Conservation (phyloP, 2,797 vertebrate species). For the Macrochelys suwanniensis region DNA sequence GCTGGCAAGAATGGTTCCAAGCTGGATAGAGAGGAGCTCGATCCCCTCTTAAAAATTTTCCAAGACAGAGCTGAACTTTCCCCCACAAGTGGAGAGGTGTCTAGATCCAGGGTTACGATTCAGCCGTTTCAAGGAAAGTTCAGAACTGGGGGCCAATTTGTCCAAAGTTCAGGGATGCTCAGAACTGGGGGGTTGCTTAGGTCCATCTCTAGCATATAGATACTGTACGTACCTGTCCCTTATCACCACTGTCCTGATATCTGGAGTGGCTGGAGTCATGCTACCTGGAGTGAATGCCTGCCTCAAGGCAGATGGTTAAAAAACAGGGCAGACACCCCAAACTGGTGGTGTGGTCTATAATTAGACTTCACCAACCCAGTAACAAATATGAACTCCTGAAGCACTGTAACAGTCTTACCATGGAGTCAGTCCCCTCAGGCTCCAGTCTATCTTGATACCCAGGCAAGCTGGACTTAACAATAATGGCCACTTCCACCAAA, state of each 20-base stretch:
- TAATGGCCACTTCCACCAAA: neutral
- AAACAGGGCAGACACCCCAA: neutral
- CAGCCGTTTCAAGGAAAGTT: neutral
- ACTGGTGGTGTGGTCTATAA: neutral
- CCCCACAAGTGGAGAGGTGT: neutral
- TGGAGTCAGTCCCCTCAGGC: neutral
- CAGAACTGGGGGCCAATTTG: neutral
- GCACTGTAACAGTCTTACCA: neutral
- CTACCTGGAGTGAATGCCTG: neutral
- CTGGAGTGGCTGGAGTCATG: neutral
- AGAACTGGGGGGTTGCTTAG: neutral
- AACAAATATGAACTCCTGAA: neutral
- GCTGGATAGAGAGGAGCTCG: neutral
- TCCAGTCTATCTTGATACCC: neutral
- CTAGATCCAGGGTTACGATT: conserved; percentile 8
- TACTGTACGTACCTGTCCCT: neutral
- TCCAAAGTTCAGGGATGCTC: neutral
- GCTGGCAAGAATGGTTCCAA: neutral
- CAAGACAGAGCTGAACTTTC: neutral
- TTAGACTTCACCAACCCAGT: too few relatives aligned
- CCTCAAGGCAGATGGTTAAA: neutral
- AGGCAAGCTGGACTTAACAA: neutral
- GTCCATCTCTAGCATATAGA: neutral
- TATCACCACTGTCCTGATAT: neutral
- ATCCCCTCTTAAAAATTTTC: neutral